Evolutionary conservation across 2,113 vertebrate genomes (phyloP).

Genomic region (Mionectes macconnelli): DNA sequence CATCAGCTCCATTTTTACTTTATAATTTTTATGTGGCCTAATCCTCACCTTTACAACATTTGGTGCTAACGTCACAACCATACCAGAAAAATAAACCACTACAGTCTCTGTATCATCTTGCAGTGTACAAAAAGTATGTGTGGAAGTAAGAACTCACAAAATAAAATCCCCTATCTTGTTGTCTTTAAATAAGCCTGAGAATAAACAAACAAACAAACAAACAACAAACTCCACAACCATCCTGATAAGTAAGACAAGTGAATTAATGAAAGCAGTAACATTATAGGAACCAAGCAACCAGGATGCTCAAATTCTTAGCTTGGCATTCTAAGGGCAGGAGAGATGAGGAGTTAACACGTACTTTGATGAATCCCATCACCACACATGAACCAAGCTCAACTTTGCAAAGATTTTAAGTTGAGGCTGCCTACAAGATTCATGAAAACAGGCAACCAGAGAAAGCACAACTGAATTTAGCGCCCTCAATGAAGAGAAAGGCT

Average conservation of each 20-base stretch:
- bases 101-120: background rate
- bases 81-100: background rate
- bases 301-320: background rate
- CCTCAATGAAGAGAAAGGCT: background rate
- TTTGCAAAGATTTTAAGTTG: background rate
- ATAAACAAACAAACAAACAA: background rate
- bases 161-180: background rate
- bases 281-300: background rate
- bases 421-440: background rate
- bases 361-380: background rate
- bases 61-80: background rate
- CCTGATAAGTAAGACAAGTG: background rate
- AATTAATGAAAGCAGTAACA: background rate
- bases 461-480: background rate
- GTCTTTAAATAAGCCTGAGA: background rate
- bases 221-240: background rate
- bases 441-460: background rate
- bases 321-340: background rate
- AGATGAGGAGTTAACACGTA: accelerated
- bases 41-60: background rate
- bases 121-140: accelerated
- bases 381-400: background rate
- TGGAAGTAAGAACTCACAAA: background rate
- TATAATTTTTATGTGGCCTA: background rate
- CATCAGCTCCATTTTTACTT: background rate